Evolutionary conservation across 1,140 invertebrate species (phyloP).

Genomic region (Aphelinus atriplicis): DNA sequence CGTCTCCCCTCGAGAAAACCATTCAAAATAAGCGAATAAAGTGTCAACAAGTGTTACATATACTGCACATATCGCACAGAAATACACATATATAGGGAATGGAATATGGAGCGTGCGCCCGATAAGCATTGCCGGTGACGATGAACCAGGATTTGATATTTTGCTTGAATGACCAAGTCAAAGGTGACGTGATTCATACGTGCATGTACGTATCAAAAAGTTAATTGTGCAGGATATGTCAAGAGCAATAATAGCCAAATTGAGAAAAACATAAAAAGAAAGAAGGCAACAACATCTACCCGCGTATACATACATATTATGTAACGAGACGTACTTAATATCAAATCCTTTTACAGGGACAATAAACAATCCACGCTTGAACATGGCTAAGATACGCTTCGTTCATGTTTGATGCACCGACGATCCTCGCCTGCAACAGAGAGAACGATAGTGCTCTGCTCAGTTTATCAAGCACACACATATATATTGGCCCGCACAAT

Average conservation of each 20-base stretch:
- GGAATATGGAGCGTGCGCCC: slow-evolving; percentile 13
- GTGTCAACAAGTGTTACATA: no score
- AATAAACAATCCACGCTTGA: slow-evolving; percentile 60
- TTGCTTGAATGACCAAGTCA: slow-evolving; percentile 4
- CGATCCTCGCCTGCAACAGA: slow-evolving; percentile 59
- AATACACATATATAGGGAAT: background rate
- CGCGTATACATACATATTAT: slow-evolving; percentile 4
- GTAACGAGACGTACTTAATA: slow-evolving; percentile 60
- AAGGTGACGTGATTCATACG: background rate
- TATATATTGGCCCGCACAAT: no score
- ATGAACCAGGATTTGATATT: slow-evolving; percentile 44
- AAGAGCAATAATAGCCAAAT: background rate
- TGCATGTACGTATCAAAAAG: background rate
- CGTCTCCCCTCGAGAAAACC: no score
- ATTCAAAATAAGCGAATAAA: no score
- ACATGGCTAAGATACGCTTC: slow-evolving; percentile 53
- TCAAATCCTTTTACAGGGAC: slow-evolving; percentile 63
- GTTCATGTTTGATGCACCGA: slow-evolving; percentile 51
- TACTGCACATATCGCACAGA: no score
- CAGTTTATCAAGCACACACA: background rate
- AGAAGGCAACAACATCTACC: background rate
- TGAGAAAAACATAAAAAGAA: background rate
- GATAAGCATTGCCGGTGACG: slow-evolving; percentile 51
- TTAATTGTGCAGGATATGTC: background rate
- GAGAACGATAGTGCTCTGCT: slow-evolving; percentile 31